A percentile compares a stretch with the other conserved stretches of the same genome.
Conservation (phyloP, 1,140 invertebrate genomes). For the Bombus haemorrhoidalis region DNA sequence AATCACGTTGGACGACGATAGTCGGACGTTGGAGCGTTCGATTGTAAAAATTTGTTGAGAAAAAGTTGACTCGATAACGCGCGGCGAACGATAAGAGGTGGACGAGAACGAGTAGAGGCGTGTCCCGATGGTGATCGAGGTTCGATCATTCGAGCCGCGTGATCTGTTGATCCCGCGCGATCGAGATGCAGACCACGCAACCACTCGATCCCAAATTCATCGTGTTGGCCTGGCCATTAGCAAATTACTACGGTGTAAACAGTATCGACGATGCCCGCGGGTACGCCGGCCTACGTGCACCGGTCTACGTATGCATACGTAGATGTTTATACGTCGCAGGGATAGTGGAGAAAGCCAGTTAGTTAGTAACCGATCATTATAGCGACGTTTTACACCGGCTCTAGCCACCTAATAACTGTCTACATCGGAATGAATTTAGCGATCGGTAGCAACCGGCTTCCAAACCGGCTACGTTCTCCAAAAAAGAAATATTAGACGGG, state of each 20-base stretch:
- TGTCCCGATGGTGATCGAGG: conserved; percentile 54
- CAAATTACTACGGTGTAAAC: conserved; percentile 82
- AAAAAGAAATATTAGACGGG: neutral
- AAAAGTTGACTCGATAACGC: conserved; percentile 35
- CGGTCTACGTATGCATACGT: conserved; percentile 46
- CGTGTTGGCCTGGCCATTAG: conserved; percentile 76
- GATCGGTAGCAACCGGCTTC: conserved; percentile 55
- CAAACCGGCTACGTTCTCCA: conserved; percentile 9
- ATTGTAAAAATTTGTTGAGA: neutral
- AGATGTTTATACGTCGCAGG: conserved; percentile 44
- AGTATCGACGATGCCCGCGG: conserved; percentile 73
- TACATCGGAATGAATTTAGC: conserved; percentile 76
- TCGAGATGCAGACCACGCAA: conserved; percentile 74
- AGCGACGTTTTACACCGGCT: conserved; percentile 76
- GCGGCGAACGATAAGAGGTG: conserved; percentile 36
- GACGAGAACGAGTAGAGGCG: conserved; percentile 49
- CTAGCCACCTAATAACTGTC: conserved; percentile 79
- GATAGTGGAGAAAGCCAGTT: conserved; percentile 66
- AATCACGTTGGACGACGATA: neutral
- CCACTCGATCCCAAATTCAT: conserved; percentile 75
- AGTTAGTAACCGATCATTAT: conserved; percentile 80
- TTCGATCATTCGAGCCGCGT: conserved; percentile 52
- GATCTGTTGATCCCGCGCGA: conserved; percentile 57
- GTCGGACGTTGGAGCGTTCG: neutral
- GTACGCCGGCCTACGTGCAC: conserved; percentile 24